A percentile compares a stretch with the other conserved stretches of the same genome.
Conservation (phyloP, 2,888 invertebrate species). For the Gymnocheta viridis region DNA sequence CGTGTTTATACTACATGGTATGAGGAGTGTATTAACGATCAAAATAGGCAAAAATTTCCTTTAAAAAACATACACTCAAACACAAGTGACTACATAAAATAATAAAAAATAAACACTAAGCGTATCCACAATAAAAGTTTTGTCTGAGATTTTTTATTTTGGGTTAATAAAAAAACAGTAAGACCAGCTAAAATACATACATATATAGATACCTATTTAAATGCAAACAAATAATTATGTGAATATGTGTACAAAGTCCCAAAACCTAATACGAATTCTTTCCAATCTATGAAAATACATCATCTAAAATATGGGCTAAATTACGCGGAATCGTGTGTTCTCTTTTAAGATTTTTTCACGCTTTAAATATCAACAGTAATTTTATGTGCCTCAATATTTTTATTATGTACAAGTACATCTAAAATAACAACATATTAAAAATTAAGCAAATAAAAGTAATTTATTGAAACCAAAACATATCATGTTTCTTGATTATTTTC, state of each 20-base stretch:
- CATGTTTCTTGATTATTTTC: too few relatives aligned
- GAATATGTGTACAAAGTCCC: neutral
- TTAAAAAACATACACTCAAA: neutral
- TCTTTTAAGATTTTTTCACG: neutral
- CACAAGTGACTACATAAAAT: constrained; percentile 1
- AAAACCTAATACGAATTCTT: constrained; percentile 8
- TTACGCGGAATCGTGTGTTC: constrained; percentile 29
- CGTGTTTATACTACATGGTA: constrained; percentile 26
- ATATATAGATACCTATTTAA: too few relatives aligned
- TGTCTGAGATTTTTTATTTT: constrained; percentile 41
- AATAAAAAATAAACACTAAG: constrained; percentile 32
- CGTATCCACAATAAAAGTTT: constrained; percentile 19
- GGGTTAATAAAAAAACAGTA: neutral
- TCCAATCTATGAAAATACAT: constrained; percentile 41
- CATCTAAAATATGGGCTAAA: constrained; percentile 43
- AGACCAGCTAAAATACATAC: neutral
- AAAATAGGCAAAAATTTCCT: constrained; percentile 58
- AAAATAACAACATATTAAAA: too few relatives aligned
- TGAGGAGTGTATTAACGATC: constrained; percentile 33
- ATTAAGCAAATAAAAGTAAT: too few relatives aligned
- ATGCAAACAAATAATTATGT: neutral
- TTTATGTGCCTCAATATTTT: too few relatives aligned
- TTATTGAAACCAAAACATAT: too few relatives aligned
- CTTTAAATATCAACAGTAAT: too few relatives aligned
- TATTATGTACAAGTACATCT: too few relatives aligned